Evolutionary conservation across 2,888 invertebrate species (phyloP).

Genomic region (Noctuana brunneofusca): DNA sequence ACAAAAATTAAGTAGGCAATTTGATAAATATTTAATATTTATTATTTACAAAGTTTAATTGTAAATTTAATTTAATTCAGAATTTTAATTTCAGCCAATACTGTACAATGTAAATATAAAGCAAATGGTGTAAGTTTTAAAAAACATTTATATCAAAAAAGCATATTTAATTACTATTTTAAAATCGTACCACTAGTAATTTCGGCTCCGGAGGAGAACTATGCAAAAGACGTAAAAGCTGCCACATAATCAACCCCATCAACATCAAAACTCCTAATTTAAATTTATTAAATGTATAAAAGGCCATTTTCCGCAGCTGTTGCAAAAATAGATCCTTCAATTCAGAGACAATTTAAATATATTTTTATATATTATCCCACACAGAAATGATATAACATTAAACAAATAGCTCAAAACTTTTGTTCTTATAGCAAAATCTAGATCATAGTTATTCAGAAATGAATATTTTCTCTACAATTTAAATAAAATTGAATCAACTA

Average conservation of each 20-base stretch:
- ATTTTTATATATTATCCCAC: background rate
- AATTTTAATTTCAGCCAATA: background rate
- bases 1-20: too few relatives aligned
- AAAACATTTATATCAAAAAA: background rate
- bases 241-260: constrained; percentile 73
- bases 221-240: constrained; percentile 63
- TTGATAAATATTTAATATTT: too few relatives aligned
- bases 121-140: background rate
- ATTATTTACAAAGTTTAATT: too few relatives aligned
- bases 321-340: background rate
- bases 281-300: constrained; percentile 73
- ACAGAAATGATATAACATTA: background rate
- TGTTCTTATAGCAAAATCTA: background rate
- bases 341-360: background rate
- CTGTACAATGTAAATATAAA: background rate
- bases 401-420: background rate
- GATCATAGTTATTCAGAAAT: background rate
- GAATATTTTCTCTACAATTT: background rate
- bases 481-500: background rate
- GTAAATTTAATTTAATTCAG: too few relatives aligned
- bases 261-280: constrained; percentile 69
- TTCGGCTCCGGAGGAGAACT: constrained; percentile 46
- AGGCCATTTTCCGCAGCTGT: constrained; percentile 53
- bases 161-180: background rate
- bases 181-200: constrained; percentile 58